Conservation (phyloP, 2,797 vertebrate genomes). For the Halcyon leucocephala region DNA sequence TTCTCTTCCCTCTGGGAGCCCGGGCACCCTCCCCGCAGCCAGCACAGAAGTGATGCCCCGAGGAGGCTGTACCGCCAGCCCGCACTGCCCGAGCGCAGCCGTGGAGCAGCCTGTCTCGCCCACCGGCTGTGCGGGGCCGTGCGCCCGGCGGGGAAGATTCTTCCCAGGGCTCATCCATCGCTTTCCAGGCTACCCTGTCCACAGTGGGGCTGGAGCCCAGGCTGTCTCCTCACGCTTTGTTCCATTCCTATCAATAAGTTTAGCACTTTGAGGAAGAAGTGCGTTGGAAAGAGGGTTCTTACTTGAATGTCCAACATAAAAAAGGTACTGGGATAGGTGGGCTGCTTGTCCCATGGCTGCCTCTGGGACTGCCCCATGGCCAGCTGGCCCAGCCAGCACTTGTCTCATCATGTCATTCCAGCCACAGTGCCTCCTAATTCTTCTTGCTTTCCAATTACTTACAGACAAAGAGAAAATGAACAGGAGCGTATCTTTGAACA, state of each 20-base stretch:
- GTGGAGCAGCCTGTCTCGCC: not conserved
- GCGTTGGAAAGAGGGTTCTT: not conserved
- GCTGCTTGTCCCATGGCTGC: not conserved
- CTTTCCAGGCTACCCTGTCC: not conserved
- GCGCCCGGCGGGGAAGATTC: not conserved
- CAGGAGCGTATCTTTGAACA: not conserved
- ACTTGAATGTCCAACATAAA: not conserved
- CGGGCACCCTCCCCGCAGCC: not conserved
- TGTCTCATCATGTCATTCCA: not conserved
- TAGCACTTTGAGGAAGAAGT: not conserved
- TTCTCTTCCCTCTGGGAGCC: not conserved
- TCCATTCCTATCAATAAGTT: not conserved
- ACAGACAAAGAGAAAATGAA: not conserved
- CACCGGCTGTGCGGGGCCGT: not conserved
- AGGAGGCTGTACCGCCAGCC: not conserved
- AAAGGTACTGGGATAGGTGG: not conserved
- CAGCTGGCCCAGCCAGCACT: not conserved
- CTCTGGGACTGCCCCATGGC: accelerated
- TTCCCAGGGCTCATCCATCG: not conserved
- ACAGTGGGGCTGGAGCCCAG: not conserved
- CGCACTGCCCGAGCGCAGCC: not conserved
- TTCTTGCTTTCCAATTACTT: not conserved
- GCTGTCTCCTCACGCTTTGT: not conserved
- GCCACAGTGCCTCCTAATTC: not conserved
- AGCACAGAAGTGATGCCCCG: too few species aligned